Base-by-base conservation (phyloP, 2,797 vertebrate species). In the Rhinoraja longicauda region DNA sequence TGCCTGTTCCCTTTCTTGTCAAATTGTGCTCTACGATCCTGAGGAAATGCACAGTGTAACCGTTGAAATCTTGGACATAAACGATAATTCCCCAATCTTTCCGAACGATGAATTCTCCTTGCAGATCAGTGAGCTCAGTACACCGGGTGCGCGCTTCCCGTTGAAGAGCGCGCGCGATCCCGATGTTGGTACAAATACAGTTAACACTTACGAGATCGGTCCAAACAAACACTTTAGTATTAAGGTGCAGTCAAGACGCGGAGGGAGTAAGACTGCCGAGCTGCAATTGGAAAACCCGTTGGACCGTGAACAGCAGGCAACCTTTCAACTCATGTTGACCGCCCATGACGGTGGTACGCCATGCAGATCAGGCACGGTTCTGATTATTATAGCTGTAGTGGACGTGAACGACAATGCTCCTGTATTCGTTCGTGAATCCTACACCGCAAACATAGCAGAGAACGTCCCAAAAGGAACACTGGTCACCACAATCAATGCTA, bases 1-100 rank as follows among this genome's bases (percentile, higher is more conserved):
- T 9, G 21, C n/a, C 64, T 90, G 88, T 26, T 90, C 64, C 32
- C 64, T 90, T 90, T 90, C 64, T 1, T 90, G 70, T 90, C n/a
- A 90, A 72, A 4, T 70, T 70, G 62, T 8, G 19, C 32, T 90
- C 8, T n/a, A 90, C 21, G 67, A 90, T 45, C 88, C 64, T 26
- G 36, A 39, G 29, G 88, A 90, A 39, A 36, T 90, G 32, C 32
- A 90, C 36, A 15, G 17, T 72, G 13, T 72, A 9, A 8, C n/a
- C 0, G 88, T 70, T 8, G 88, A 90, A 32, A 72, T 90, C 36
- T 1, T 90, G 5, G 88, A 90, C 39, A n/a, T 90, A 67, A 90
- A 90, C 67, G 88, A 90, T 67, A 36, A 72, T 70, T 90, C 62
- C 2, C 88, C 64, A 0, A 10, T 0, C 0, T 90, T 90, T 90